Base-by-base conservation (phyloP, 1,140 invertebrate species). In the Bombus sylvicola region DNA sequence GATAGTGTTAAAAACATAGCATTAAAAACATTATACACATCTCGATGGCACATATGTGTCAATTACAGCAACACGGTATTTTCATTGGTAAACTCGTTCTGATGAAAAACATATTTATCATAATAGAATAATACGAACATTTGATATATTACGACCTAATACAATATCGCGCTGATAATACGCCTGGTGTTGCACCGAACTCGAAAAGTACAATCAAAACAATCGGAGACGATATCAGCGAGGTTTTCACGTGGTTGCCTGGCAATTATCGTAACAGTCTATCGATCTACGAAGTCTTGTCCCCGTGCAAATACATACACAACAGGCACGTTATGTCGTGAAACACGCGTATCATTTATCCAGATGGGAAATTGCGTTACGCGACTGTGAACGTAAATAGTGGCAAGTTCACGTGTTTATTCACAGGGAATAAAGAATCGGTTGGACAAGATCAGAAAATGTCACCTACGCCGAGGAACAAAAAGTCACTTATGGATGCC, bases 361-460 rank as follows among this genome's bases (percentile, higher is more conserved):
- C 59, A 73, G 81, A 81, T 84, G 81, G 75, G 85, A 90, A 89
- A 90, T 81, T 89, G 85, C 73, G 80, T 88, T 88, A 88, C 87
- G n/a, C 72, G 34, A 22, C 25, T 41, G 53, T 47, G 66, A 83
- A 87, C 68, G 43, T 81, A 64, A 62, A 57, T 13, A 37, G 31
- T 9, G 37, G 15, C 37, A 47, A 71, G 71, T 89, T 77, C 53
- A 73, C 69, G 79, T 75, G 78, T 86, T 85, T 80, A 86, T 79
- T 66, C 39, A n/a, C 37, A 41, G 34, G 57, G 62, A 59, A 88
- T 81, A 41, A n/a, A 13, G 18, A 37, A 10, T 34, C 47, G 37
- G 9, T 41, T 22, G 66, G 59, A 64, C 66, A 64, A 82, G 69
- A 88, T 82, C 75, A 76, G 74, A 86, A 85, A 89, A 79, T 53